These are phyloP conservation scores for Centropus bengalensis DNA, from an alignment of 2,113 vertebrate genomes.

Conservation along the genomic window DNA sequence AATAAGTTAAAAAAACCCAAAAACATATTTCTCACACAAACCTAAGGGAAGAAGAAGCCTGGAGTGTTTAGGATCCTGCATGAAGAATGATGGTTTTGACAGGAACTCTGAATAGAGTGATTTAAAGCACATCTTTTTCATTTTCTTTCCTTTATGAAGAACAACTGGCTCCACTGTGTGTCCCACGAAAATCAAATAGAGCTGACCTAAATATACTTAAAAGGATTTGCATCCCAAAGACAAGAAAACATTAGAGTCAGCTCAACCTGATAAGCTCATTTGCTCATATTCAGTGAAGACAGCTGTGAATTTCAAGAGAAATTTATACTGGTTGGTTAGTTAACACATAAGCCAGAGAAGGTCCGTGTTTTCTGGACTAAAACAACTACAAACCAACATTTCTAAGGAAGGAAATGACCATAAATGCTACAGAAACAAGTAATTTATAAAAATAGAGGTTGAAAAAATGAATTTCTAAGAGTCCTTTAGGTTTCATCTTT, in stretches of 20 bases:
- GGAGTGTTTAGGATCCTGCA: neutral
- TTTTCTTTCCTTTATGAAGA: constrained; percentile 15
- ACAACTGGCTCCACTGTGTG: neutral
- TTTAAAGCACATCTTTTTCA: constrained; percentile 21
- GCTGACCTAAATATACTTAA: constrained; percentile 60
- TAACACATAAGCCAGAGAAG: constrained; percentile 9
- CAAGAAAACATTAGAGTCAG: constrained; percentile 66
- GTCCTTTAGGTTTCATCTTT: neutral
- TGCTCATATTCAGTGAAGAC: constrained; percentile 47
- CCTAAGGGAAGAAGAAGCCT: neutral
- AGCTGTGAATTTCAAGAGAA: constrained; percentile 59
- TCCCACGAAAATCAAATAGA: constrained; percentile 46
- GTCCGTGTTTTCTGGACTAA: neutral
- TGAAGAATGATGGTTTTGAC: neutral
- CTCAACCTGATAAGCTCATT: constrained; percentile 63
- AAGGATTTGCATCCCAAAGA: constrained; percentile 61
- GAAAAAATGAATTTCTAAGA: neutral
- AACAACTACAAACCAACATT: constrained; percentile 5
- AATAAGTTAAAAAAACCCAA: neutral
- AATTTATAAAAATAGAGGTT: neutral
- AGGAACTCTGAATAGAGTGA: constrained; percentile 2
- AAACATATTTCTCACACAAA: neutral
- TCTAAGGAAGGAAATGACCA: neutral
- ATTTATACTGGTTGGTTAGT: constrained; percentile 40
- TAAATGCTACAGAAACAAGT: constrained; percentile 3